phyloP scores from a whole-genome alignment of 2,113 vertebrate genomes.

The Tringa solitaria region DNA sequence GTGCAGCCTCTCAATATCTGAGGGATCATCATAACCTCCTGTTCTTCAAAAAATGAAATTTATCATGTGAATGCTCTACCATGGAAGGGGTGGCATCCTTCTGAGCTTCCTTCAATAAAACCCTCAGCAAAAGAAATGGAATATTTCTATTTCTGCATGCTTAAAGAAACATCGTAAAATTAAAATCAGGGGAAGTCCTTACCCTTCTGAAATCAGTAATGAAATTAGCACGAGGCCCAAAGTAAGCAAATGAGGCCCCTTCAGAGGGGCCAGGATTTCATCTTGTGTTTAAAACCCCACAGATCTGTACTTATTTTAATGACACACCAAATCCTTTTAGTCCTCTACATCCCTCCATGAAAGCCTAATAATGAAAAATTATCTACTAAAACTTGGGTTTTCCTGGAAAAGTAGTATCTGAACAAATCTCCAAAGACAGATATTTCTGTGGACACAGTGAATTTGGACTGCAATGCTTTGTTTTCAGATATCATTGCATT shows the following conservation, averaged over 20 bases:
- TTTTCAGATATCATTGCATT: not conserved
- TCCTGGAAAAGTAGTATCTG: not conserved
- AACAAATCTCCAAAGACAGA: not conserved
- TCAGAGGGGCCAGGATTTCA: not conserved
- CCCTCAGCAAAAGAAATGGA: not conserved
- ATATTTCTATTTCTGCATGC: not conserved
- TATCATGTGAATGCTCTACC: not conserved
- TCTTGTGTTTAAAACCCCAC: slow-evolving; percentile 6
- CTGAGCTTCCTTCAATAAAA: not conserved
- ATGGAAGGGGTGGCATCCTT: not conserved
- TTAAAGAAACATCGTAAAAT: not conserved
- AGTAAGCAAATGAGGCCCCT: not conserved
- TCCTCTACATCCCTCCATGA: not conserved
- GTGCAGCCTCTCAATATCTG: not conserved
- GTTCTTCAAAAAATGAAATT: not conserved
- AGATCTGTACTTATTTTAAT: not conserved
- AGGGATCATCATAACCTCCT: not conserved
- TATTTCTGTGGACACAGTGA: not conserved
- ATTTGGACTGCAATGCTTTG: not conserved
- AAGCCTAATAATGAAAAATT: slow-evolving; percentile 17
- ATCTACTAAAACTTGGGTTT: not conserved
- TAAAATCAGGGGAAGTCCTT: not conserved
- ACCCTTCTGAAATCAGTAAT: not conserved
- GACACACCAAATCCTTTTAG: not conserved
- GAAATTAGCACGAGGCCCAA: not conserved